phyloP scores from a whole-genome alignment of 2,797 vertebrate species.

The Cygnus olor region DNA sequence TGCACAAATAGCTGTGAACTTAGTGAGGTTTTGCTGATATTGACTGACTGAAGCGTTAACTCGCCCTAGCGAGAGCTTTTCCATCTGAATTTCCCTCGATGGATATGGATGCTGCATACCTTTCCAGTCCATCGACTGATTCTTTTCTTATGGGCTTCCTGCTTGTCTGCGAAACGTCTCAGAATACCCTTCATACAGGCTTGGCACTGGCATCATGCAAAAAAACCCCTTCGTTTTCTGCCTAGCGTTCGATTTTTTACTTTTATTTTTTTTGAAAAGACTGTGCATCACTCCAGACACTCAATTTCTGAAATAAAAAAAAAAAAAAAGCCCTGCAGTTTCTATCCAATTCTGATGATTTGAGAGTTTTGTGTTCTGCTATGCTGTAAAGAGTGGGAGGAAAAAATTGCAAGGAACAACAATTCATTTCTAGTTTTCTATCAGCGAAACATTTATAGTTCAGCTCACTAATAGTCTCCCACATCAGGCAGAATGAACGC shows the following conservation, averaged over 20 bases:
- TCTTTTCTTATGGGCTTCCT: not conserved
- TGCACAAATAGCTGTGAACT: not conserved
- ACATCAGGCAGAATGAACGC: not conserved
- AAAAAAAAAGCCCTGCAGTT: not conserved
- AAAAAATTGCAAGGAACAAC: not conserved
- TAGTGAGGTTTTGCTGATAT: not conserved
- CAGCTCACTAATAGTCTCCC: not conserved
- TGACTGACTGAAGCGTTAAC: not conserved
- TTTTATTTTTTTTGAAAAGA: not conserved
- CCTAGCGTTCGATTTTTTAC: not conserved
- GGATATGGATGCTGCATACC: not conserved
- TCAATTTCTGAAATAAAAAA: not conserved
- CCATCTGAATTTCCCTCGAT: not conserved
- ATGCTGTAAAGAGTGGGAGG: not conserved
- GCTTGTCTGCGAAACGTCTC: not conserved
- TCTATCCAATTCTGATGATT: slow-evolving; percentile 8
- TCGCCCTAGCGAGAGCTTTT: accelerated
- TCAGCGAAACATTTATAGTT: not conserved
- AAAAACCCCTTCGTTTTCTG: not conserved
- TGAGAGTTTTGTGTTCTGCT: not conserved
- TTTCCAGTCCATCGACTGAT: not conserved
- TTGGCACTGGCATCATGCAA: not conserved
- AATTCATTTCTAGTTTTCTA: not conserved
- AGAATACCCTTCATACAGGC: not conserved
- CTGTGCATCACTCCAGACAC: not conserved